Conservation (phyloP, 1,140 invertebrate species). For the Habropoda laboriosa region DNA sequence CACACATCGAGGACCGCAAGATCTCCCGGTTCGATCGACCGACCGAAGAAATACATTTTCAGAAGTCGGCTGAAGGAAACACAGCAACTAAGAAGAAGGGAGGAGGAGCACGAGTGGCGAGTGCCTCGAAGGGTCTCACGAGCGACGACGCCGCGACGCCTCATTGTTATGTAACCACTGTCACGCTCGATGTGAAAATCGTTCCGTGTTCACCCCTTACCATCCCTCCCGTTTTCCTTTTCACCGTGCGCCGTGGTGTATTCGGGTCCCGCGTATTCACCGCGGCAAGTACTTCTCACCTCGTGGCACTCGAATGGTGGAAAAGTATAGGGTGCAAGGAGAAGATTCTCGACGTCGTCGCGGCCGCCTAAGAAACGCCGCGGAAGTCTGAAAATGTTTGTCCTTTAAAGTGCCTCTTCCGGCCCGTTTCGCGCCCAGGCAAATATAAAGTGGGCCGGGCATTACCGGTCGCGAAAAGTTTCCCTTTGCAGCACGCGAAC, state of each 20-base stretch:
- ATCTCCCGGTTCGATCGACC: slow-evolving; percentile 1
- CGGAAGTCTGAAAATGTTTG: slow-evolving; percentile 50
- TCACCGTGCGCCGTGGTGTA: not conserved
- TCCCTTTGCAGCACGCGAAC: slow-evolving; percentile 9
- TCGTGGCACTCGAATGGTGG: not conserved
- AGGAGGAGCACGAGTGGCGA: not conserved
- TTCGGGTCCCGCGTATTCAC: not conserved
- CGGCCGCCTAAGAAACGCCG: slow-evolving; percentile 25
- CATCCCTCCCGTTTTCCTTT: slow-evolving; percentile 14
- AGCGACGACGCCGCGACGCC: slow-evolving; percentile 50
- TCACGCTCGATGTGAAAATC: slow-evolving; percentile 58
- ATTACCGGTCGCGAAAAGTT: not conserved
- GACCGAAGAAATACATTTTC: not conserved
- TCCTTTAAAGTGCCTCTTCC: slow-evolving; percentile 55
- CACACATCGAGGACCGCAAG: too few relatives aligned
- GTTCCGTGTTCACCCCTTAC: too few relatives aligned
- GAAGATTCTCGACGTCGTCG: not conserved
- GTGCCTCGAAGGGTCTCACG: slow-evolving; percentile 17
- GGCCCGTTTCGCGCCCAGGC: not conserved
- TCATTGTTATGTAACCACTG: slow-evolving; percentile 68
- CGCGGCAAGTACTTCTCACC: not conserved
- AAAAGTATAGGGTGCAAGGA: not conserved
- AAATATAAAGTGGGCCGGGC: slow-evolving; percentile 31
- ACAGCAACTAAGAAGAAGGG: not conserved
- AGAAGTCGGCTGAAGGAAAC: not conserved